Evolutionary conservation across 1,140 invertebrate species (phyloP).

Genomic region (Drosophila neocordata): DNA sequence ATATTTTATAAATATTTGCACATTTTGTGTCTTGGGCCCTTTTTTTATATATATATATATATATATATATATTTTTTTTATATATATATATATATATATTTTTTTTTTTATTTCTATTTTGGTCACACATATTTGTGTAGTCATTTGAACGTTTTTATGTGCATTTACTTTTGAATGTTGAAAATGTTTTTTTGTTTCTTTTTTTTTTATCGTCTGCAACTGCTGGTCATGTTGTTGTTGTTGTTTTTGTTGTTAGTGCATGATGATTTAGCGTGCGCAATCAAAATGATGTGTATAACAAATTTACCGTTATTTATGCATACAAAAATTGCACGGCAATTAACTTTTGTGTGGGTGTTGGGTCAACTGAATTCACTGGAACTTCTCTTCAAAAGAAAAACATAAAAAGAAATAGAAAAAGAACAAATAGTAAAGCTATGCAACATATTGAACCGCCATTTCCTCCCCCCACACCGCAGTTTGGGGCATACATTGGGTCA

Average conservation of each 20-base stretch:
- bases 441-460: too few species aligned
- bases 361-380: constrained; percentile 14
- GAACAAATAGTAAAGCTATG: constrained; percentile 48
- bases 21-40: constrained; percentile 19
- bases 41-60: too few species aligned
- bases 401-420: constrained; percentile 1
- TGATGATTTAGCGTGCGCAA: constrained; percentile 76
- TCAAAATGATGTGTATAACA: constrained; percentile 81
- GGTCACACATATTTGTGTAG: constrained; percentile 48
- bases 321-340: constrained; percentile 81
- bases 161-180: constrained; percentile 43
- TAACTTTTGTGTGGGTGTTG: constrained; percentile 61
- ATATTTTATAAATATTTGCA: constrained; percentile 33
- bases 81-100: constrained; percentile 29
- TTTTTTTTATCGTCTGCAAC: constrained; percentile 15
- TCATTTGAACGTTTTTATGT: constrained; percentile 69
- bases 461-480: too few species aligned
- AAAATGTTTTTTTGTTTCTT: constrained; percentile 7
- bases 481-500: constrained; percentile 1
- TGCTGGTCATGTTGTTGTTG: constrained; percentile 7
- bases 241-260: constrained; percentile 27
- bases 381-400: background rate
- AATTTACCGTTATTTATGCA: constrained; percentile 81
- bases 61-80: too few species aligned
- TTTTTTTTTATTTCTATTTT: constrained; percentile 38